Evolutionary conservation across 2,888 invertebrate genomes (phyloP).

Genomic region (Netelia virgata): DNA sequence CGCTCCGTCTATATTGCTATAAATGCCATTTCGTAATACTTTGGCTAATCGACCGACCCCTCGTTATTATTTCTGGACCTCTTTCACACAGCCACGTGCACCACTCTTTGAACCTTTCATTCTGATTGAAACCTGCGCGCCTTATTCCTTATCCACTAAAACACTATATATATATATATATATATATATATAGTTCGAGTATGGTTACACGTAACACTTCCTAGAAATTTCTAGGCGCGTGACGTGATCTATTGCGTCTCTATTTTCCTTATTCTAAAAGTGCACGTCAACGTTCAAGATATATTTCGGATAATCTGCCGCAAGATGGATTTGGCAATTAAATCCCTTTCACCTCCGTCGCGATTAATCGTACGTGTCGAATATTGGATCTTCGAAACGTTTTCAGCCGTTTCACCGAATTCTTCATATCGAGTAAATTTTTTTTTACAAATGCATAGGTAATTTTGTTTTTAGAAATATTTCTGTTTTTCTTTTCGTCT

Average conservation of each 20-base stretch:
- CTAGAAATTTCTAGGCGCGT: background rate
- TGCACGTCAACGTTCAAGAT: slow-evolving; percentile 13
- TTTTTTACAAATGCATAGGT: too few relatives aligned
- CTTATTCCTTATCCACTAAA: slow-evolving; percentile 12
- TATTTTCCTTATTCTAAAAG: slow-evolving; percentile 3
- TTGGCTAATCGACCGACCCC: slow-evolving; percentile 18
- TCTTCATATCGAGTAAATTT: too few relatives aligned
- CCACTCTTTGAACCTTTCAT: slow-evolving; percentile 16
- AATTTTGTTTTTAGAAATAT: too few relatives aligned
- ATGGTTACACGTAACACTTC: slow-evolving; percentile 6
- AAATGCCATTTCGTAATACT: slow-evolving; percentile 21
- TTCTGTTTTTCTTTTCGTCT: too few relatives aligned
- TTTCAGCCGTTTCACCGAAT: too few relatives aligned
- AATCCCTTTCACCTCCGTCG: background rate
- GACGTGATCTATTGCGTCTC: slow-evolving; percentile 1
- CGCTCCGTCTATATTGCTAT: background rate
- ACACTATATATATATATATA: background rate
- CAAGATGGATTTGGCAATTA: slow-evolving; percentile 1
- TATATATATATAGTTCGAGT: background rate
- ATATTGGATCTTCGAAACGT: too few relatives aligned
- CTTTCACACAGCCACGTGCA: slow-evolving; percentile 47
- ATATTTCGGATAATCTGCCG: background rate
- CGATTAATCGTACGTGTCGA: too few relatives aligned
- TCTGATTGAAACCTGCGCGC: slow-evolving; percentile 16
- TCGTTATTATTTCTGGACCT: slow-evolving; percentile 53